Evolutionary conservation across 1,140 invertebrate species (phyloP).

Genomic region (Papilio xuthus): DNA sequence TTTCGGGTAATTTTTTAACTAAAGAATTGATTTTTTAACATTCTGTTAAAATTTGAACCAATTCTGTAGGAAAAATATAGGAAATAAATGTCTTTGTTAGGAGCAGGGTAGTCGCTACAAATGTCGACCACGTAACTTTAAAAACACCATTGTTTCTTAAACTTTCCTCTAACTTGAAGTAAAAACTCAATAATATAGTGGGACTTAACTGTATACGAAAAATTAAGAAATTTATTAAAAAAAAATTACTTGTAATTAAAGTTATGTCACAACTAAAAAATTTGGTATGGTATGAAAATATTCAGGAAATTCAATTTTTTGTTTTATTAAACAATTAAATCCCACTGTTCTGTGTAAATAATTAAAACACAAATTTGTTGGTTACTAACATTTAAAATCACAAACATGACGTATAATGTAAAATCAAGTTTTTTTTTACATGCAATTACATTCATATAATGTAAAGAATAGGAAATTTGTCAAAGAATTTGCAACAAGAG

Average conservation of each 20-base stretch:
- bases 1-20: no score
- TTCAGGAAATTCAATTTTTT: no score
- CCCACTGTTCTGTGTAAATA: background rate
- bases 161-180: background rate
- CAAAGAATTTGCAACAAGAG: background rate
- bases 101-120: background rate
- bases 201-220: background rate
- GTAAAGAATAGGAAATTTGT: background rate
- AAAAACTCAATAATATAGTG: background rate
- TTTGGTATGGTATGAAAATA: no score
- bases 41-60: no score
- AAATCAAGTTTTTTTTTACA: background rate
- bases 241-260: no score
- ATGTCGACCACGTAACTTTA: background rate
- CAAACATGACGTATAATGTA: no score
- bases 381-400: background rate
- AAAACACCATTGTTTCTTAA: constrained; percentile 10
- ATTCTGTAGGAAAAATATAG: no score
- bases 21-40: no score
- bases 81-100: no score
- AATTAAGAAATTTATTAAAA: background rate
- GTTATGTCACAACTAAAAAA: no score
- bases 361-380: background rate
- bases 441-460: background rate
- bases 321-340: background rate